Conservation (phyloP, 2,113 vertebrate species). For the Artemisiospiza belli region DNA sequence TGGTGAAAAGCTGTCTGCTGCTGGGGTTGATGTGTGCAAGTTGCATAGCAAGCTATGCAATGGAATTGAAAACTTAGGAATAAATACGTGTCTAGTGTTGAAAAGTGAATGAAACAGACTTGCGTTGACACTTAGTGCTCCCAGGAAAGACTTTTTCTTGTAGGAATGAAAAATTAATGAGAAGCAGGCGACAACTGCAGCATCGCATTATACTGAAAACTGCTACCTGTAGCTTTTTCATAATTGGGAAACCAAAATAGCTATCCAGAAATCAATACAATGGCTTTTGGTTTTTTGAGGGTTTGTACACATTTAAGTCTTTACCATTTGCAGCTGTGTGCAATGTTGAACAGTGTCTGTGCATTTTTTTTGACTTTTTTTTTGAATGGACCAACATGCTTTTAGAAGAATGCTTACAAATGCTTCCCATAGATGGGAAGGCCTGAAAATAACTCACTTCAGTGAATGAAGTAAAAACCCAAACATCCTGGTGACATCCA, state of each 20-base stretch:
- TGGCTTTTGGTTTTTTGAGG: not conserved
- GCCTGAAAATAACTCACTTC: not conserved
- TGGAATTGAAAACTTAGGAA: conserved; percentile 28
- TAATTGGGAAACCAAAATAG: conserved; percentile 25
- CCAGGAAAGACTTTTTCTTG: conserved; percentile 29
- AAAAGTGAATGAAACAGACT: conserved; percentile 2
- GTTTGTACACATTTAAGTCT: not conserved
- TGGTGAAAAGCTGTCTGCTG: conserved; percentile 45
- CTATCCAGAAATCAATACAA: conserved; percentile 7
- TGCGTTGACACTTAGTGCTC: not conserved
- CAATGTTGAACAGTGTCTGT: not conserved
- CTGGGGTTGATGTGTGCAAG: conserved; percentile 41
- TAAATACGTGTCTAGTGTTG: conserved; percentile 36
- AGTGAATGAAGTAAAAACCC: not conserved
- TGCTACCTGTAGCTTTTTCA: conserved; percentile 26
- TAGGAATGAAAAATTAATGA: conserved; percentile 59
- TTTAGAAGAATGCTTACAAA: not conserved
- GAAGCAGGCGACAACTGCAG: conserved; percentile 21
- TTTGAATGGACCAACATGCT: not conserved
- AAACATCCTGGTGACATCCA: not conserved
- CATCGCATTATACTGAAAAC: not conserved
- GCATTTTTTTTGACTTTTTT: not conserved
- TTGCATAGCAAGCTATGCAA: conserved; percentile 35
- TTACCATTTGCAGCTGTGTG: not conserved
- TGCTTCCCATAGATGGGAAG: not conserved